Evolutionary conservation across 2,113 vertebrate species (phyloP).

Genomic region (Empidonax alnorum): DNA sequence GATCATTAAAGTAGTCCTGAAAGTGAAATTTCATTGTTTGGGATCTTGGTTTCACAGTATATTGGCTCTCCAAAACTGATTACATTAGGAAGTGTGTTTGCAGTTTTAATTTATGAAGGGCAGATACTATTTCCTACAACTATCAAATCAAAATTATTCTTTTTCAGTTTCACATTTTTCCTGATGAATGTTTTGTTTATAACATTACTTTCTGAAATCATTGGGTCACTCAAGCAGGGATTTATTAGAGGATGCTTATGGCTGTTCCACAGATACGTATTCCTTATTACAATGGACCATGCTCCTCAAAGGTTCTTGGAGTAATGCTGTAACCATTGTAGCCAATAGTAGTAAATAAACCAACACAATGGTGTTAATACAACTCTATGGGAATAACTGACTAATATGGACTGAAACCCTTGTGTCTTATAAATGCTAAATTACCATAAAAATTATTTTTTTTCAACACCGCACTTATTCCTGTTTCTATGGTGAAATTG

Average conservation of each 20-base stretch:
- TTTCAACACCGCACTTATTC: background rate
- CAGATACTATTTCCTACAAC: background rate
- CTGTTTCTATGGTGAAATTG: background rate
- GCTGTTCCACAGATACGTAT: background rate
- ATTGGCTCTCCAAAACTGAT: background rate
- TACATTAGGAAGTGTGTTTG: background rate
- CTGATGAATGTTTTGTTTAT: background rate
- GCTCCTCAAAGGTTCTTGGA: background rate
- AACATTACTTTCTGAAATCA: background rate
- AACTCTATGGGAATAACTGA: background rate
- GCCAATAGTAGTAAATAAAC: background rate
- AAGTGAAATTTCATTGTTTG: background rate
- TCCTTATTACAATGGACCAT: background rate
- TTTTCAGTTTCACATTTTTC: background rate
- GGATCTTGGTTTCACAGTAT: fast-evolving
- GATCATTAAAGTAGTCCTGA: background rate
- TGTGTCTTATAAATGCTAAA: background rate
- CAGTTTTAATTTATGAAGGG: background rate
- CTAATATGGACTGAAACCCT: background rate
- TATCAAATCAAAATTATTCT: background rate
- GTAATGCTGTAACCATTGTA: background rate
- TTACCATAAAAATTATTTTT: background rate
- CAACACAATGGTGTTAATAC: background rate
- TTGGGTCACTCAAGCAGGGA: background rate
- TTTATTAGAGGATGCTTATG: background rate